Percentiles rank a stretch among this genome's conserved stretches.
Evolutionary conservation across 2,888 invertebrate species (phyloP).

Genomic region (Subacronicta megacephala): DNA sequence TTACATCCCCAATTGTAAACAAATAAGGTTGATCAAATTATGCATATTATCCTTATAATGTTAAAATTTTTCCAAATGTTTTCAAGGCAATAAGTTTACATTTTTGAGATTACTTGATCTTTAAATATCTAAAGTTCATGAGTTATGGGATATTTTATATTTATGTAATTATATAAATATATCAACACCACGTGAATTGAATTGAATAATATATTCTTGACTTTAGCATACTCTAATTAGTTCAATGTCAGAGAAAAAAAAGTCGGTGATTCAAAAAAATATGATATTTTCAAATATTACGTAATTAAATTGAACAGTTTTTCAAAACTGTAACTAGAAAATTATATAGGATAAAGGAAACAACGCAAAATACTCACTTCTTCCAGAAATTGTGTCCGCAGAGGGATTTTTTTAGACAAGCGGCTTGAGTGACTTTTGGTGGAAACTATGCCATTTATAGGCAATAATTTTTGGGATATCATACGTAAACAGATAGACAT

Average conservation of each 20-base stretch:
- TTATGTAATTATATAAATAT: slow-evolving; percentile 15
- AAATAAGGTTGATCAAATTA: slow-evolving; percentile 21
- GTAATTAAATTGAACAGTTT: slow-evolving; percentile 28
- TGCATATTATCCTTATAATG: too few species aligned
- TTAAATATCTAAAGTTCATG: background rate
- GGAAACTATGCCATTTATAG: slow-evolving; percentile 86
- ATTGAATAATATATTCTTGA: slow-evolving; percentile 36
- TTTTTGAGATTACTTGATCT: too few species aligned
- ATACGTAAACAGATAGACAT: slow-evolving; percentile 90
- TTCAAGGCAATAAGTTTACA: too few species aligned
- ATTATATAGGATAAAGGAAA: slow-evolving; percentile 11
- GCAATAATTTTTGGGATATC: slow-evolving; percentile 88
- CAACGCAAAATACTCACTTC: slow-evolving; percentile 79
- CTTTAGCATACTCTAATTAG: slow-evolving; percentile 61
- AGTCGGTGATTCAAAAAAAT: slow-evolving; percentile 27
- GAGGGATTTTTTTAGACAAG: slow-evolving; percentile 85
- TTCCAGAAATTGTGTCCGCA: slow-evolving; percentile 86
- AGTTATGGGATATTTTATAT: slow-evolving; percentile 5
- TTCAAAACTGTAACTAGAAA: background rate
- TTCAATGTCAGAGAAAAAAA: slow-evolving; percentile 74
- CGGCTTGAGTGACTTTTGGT: slow-evolving; percentile 88
- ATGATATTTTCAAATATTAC: slow-evolving; percentile 39
- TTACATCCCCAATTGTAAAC: slow-evolving; percentile 33
- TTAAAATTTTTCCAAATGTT: too few species aligned
- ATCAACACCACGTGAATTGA: slow-evolving; percentile 63